phyloP scores from a whole-genome alignment of 1,140 invertebrate genomes.

The Drosophila suzukii region DNA sequence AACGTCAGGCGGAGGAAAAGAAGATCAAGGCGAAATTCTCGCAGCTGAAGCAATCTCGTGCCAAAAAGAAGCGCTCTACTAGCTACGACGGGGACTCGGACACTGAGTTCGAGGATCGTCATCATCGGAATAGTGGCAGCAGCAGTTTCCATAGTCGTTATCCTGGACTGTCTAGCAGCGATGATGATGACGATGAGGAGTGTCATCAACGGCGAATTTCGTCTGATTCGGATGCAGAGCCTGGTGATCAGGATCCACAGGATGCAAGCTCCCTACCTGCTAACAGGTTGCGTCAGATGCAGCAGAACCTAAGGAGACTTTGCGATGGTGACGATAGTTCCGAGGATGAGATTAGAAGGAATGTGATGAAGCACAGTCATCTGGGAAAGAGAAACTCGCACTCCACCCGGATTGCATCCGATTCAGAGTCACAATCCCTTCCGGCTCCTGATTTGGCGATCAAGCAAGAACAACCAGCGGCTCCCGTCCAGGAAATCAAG shows the following conservation, averaged over 20 bases:
- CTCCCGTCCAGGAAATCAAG: slow-evolving; percentile 73
- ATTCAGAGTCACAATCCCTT: slow-evolving; percentile 84
- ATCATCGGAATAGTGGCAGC: slow-evolving; percentile 64
- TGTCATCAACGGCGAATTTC: slow-evolving; percentile 61
- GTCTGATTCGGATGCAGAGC: slow-evolving; percentile 67
- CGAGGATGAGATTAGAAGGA: slow-evolving; percentile 75
- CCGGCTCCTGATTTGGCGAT: slow-evolving; percentile 79
- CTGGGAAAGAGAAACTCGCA: slow-evolving; percentile 85
- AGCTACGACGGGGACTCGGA: slow-evolving; percentile 94
- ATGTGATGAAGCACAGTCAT: slow-evolving; percentile 69
- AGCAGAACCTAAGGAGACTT: slow-evolving; percentile 66
- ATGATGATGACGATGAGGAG: slow-evolving; percentile 57
- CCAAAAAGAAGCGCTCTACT: slow-evolving; percentile 94
- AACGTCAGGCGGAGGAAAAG: slow-evolving; percentile 95
- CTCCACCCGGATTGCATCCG: slow-evolving; percentile 86
- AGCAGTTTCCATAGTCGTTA: slow-evolving; percentile 70
- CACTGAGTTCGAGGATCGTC: slow-evolving; percentile 87
- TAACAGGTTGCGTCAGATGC: slow-evolving; percentile 58
- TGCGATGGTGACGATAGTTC: slow-evolving; percentile 84
- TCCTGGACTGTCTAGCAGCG: slow-evolving; percentile 66
- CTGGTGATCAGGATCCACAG: slow-evolving; percentile 19
- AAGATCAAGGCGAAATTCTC: slow-evolving; percentile 95
- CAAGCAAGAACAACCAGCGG: slow-evolving; percentile 53
- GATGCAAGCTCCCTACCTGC: slow-evolving; percentile 23
- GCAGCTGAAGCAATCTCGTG: slow-evolving; percentile 93